Evolutionary conservation across 2,797 vertebrate species (phyloP).

Genomic region (Oophaga sylvatica): DNA sequence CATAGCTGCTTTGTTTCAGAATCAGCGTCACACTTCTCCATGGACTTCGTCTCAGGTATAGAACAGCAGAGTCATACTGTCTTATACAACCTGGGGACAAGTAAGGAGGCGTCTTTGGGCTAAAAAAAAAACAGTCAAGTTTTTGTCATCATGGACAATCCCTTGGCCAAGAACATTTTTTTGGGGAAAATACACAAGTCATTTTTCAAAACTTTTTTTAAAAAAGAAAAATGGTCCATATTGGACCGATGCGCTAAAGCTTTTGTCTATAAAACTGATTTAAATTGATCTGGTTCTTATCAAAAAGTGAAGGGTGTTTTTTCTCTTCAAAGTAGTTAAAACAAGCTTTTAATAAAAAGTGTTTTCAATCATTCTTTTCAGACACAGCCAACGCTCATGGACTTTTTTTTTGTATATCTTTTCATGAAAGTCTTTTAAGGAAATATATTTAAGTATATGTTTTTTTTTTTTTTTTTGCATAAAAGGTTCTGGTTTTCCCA

Average conservation of each 20-base stretch:
- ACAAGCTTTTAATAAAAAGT: conserved; percentile 60
- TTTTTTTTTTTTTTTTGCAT: conserved; percentile 31
- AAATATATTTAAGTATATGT: conserved; percentile 39
- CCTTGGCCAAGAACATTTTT: background rate
- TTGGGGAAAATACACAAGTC: background rate
- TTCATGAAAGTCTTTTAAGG: conserved; percentile 45
- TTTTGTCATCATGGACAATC: background rate
- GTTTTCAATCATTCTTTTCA: conserved; percentile 57
- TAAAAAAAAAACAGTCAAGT: background rate
- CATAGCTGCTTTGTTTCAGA: no score
- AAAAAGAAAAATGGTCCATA: background rate
- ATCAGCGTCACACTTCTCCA: background rate
- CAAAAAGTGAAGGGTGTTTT: conserved; percentile 46
- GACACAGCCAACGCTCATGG: conserved; percentile 34
- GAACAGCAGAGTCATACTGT: background rate
- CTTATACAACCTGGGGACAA: background rate
- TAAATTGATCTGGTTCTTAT: conserved; percentile 51
- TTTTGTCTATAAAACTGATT: conserved; percentile 7
- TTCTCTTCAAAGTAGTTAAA: conserved; percentile 27
- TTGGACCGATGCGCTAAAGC: background rate
- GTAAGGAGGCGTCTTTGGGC: background rate
- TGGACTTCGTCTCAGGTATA: no score
- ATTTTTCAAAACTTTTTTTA: background rate
- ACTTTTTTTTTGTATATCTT: conserved; percentile 52
- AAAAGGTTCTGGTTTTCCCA: conserved; percentile 48